Evolutionary conservation across 2,113 vertebrate genomes (phyloP).

Genomic region (Calypte anna): DNA sequence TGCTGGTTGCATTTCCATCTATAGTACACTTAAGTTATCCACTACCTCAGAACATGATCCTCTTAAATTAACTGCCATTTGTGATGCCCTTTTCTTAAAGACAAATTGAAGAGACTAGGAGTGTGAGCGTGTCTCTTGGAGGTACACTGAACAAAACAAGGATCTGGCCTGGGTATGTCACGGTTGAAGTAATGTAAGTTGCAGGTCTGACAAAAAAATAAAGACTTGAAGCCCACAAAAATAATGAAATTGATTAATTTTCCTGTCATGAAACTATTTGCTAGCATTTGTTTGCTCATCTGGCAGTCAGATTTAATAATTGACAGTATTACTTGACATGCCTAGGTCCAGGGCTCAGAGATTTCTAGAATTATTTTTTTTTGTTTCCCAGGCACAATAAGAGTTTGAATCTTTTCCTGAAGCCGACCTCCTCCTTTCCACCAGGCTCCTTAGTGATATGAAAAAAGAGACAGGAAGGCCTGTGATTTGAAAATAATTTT

Average conservation of each 20-base stretch:
- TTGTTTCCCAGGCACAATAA: neutral
- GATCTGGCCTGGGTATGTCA: neutral
- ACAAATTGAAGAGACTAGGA: neutral
- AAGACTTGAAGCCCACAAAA: neutral
- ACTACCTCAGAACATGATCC: neutral
- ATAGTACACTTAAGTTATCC: neutral
- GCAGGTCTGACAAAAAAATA: neutral
- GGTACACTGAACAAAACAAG: neutral
- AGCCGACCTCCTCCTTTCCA: neutral
- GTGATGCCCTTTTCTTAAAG: neutral
- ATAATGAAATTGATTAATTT: neutral
- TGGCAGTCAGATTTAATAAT: neutral
- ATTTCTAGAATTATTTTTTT: neutral
- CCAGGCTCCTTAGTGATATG: neutral
- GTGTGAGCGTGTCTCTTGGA: fast-evolving
- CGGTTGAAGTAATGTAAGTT: neutral
- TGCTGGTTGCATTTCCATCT: neutral
- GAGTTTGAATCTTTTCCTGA: neutral
- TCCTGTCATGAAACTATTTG: neutral
- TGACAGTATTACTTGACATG: neutral
- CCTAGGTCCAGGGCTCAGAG: neutral
- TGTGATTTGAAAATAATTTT: neutral
- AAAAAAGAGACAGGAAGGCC: neutral
- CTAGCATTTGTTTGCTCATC: neutral
- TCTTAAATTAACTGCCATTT: neutral